These are phyloP conservation scores for Dendropsophus ebraccatus DNA, from an alignment of 2,113 vertebrate genomes.

Conservation along the genomic window DNA sequence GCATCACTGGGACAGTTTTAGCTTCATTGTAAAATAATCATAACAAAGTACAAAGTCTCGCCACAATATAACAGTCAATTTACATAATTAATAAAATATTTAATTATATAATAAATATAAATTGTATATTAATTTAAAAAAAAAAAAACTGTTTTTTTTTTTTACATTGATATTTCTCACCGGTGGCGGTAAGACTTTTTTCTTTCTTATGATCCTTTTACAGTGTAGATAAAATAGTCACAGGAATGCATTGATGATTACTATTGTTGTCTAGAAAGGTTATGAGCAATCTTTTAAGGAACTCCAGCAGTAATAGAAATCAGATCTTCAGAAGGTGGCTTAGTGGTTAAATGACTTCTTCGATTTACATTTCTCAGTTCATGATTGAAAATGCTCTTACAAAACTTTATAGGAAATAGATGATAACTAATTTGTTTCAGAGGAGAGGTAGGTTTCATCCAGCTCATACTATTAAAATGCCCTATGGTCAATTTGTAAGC, in stretches of 20 bases:
- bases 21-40: too few species aligned
- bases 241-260: background rate
- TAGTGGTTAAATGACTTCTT: background rate
- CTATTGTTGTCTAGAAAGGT: background rate
- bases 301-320: background rate
- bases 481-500: background rate
- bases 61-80: too few species aligned
- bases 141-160: too few species aligned
- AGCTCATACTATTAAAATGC: background rate
- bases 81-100: too few species aligned
- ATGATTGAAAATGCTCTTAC: slow-evolving; percentile 1
- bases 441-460: slow-evolving; percentile 5
- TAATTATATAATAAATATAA: too few species aligned
- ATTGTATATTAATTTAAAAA: too few species aligned
- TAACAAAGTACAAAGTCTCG: too few species aligned
- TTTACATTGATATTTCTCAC: too few species aligned
- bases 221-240: background rate
- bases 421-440: background rate
- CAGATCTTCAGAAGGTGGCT: slow-evolving; percentile 4
- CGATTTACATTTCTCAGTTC: background rate
- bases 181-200: background rate
- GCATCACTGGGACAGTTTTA: too few species aligned
- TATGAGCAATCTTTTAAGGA: slow-evolving; percentile 1
- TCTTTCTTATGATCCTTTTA: background rate
- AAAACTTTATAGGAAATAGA: background rate